Evolutionary conservation across 2,113 vertebrate species (phyloP).

Genomic region (Pachycephala philippinensis): DNA sequence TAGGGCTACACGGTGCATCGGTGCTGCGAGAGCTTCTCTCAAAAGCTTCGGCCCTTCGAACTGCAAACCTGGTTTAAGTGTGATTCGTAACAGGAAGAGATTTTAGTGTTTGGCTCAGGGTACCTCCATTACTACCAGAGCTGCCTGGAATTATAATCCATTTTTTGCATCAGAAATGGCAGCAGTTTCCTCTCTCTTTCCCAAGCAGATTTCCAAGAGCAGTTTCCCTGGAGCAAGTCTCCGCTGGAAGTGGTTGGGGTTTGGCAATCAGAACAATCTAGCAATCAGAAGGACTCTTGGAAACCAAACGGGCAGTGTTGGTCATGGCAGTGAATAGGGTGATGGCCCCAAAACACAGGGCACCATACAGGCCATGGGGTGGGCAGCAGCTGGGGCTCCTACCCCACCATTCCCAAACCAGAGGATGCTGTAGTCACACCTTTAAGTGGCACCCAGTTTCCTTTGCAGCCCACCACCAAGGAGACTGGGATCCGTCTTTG

Average conservation of each 20-base stretch:
- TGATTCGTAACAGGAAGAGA: not conserved
- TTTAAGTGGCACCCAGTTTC: not conserved
- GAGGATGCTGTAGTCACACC: not conserved
- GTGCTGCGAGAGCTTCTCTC: not conserved
- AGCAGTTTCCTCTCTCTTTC: not conserved
- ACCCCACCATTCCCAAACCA: not conserved
- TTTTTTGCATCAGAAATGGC: not conserved
- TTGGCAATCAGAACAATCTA: not conserved
- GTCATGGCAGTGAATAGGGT: not conserved
- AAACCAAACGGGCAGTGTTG: not conserved
- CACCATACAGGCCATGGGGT: accelerated
- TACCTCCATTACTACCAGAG: not conserved
- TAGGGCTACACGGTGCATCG: accelerated
- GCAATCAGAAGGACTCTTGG: not conserved
- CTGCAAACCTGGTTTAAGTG: not conserved
- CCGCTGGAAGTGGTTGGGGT: accelerated
- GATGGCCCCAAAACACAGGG: not conserved
- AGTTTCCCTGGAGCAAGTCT: not conserved
- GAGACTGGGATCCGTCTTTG: not conserved
- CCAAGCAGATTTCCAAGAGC: not conserved
- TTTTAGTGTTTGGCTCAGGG: not conserved
- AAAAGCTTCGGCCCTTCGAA: not conserved
- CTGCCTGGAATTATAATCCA: not conserved
- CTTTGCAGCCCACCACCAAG: not conserved
- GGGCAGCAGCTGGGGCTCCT: not conserved